Evolutionary conservation across 2,888 invertebrate species (phyloP), one percentile per base, ranked within the genome.

Genomic region (Xestia ashworthii): DNA sequence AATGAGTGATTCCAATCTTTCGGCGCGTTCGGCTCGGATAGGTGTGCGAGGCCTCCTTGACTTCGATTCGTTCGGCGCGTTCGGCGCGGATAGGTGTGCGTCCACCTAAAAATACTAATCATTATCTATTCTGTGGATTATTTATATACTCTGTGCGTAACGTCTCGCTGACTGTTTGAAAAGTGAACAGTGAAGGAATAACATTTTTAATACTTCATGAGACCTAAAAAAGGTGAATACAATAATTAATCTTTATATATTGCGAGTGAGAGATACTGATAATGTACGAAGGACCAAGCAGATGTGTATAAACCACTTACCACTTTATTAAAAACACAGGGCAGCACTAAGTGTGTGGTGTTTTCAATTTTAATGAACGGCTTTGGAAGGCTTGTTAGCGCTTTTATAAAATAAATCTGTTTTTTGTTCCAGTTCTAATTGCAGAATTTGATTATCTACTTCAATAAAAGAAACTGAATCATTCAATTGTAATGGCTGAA

Each of bases 401-500:
- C 32, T 41, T 66, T 9, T 1, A 25, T 12, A 3, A 16, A 68
- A 58, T 41, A 16, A 14, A 64, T 8, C 3, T 19, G n/a, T 41
- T 64, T 64, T 41, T 55, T 76, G 72, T 38, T 50, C 6, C 66
- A 82, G 82, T 11, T 53, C 0, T 46, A 2, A 14, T 46, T 76
- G 76, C 66, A 3, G n/a, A 32, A 16, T 64, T 55, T 16, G 32
- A 19, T 22, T 32, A 14, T 12, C 0, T 44, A 5, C n/a, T 0
- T n/a, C 3, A 1, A 1, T n/a, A 22, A 22, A 12, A 44, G n/a
- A 12, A 60, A 41, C 38, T 38, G 55, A 44, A 55, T 32, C 19
- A 46, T 14, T 11, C 12, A 19, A 41, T 75, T n/a, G 4, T 46
- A 69, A 82, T 82, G 82, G 86, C 82, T n/a, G 82, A 82, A 48